These are phyloP conservation scores for Dusona sp. DNA, from an alignment of 2,888 invertebrate species.

Conservation along the genomic window DNA sequence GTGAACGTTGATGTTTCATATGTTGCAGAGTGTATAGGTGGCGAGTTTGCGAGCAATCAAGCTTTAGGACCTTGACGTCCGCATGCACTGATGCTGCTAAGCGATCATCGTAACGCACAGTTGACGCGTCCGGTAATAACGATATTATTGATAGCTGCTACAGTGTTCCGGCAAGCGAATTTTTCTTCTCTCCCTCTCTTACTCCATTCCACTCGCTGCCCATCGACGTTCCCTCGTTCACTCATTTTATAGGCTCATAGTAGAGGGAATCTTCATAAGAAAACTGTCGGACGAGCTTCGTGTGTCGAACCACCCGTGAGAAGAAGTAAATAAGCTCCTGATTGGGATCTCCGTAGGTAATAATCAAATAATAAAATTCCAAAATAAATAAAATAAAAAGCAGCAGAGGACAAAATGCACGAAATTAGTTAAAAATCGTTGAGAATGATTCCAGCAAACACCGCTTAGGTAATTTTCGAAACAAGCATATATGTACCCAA, in stretches of 20 bases:
- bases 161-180: constrained; percentile 65
- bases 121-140: constrained; percentile 71
- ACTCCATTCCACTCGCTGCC: constrained; percentile 29
- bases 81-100: constrained; percentile 50
- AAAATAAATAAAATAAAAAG: neutral
- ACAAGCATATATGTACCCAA: too few relatives aligned
- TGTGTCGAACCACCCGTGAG: constrained; percentile 57
- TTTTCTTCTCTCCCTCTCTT: constrained; percentile 36
- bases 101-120: constrained; percentile 63
- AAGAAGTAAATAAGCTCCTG: constrained; percentile 48
- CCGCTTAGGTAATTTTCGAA: neutral
- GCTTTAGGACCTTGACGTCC: constrained; percentile 62
- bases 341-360: constrained; percentile 46
- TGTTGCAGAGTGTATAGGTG: constrained; percentile 24
- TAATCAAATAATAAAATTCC: constrained; percentile 34
- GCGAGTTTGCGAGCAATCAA: constrained; percentile 56
- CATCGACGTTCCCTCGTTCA: constrained; percentile 33
- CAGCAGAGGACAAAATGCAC: neutral
- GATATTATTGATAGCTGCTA: constrained; percentile 71
- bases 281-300: constrained; percentile 61
- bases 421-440: neutral
- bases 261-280: constrained; percentile 58
- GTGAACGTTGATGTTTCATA: neutral
- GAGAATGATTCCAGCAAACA: neutral
- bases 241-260: constrained; percentile 63